These are phyloP conservation scores for Ochotona princeps DNA, from an alignment of 2,113 vertebrate genomes.

Conservation along the genomic window DNA sequence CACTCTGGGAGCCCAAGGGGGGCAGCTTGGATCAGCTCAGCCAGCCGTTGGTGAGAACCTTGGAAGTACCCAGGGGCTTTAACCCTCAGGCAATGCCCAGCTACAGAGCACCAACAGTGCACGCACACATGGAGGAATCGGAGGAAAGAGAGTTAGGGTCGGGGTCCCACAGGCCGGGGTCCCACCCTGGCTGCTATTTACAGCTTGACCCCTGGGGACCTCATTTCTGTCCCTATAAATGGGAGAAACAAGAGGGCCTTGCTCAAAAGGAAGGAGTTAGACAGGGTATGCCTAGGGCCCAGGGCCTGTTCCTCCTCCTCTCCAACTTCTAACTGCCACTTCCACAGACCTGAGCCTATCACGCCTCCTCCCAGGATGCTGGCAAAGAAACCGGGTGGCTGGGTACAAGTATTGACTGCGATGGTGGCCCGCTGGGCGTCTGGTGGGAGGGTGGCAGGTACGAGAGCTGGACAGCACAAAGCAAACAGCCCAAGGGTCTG, in stretches of 20 bases:
- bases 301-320: neutral
- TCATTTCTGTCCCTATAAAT: neutral
- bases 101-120: too few species aligned
- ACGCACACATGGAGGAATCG: too few species aligned
- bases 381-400: neutral
- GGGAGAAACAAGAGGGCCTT: accelerated
- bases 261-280: neutral
- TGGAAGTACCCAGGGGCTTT: neutral
- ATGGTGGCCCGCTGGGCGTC: too few species aligned
- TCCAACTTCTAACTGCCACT: accelerated
- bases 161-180: too few species aligned
- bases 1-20: neutral
- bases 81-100: too few species aligned
- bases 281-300: accelerated
- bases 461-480: too few species aligned
- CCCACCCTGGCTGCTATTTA: too few species aligned
- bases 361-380: neutral
- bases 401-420: neutral
- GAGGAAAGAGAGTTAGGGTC: too few species aligned
- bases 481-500: too few species aligned
- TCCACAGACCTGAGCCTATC: too few species aligned
- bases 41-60: neutral
- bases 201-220: neutral
- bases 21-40: accelerated
- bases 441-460: too few species aligned